phyloP scores from a whole-genome alignment of 1,140 invertebrate genomes.

The Laodelphax striatellus region DNA sequence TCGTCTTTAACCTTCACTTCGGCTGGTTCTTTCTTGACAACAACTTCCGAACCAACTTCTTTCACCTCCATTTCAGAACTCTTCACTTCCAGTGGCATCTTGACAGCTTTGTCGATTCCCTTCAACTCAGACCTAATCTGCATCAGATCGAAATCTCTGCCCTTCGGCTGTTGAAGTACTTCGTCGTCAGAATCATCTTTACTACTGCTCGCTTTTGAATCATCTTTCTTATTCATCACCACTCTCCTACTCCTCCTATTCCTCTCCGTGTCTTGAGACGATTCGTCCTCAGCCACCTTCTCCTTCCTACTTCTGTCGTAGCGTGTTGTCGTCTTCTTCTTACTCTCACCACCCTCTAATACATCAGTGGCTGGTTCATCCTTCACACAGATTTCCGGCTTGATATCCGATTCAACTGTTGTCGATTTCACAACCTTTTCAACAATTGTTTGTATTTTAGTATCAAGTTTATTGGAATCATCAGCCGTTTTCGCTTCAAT shows the following conservation, averaged over 20 bases:
- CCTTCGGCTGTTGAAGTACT: slow-evolving; percentile 34
- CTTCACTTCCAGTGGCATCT: slow-evolving; percentile 20
- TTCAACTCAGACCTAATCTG: slow-evolving; percentile 74
- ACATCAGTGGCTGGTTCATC: no score
- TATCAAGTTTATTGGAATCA: not conserved
- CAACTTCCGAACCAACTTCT: slow-evolving; percentile 8
- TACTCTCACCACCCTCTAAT: no score
- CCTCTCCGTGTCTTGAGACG: slow-evolving; percentile 2
- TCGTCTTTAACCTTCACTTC: slow-evolving; percentile 11
- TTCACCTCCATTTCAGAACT: not conserved
- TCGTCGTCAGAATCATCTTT: slow-evolving; percentile 8
- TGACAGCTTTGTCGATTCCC: slow-evolving; percentile 53
- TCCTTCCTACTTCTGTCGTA: slow-evolving; percentile 1
- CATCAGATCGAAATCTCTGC: slow-evolving; percentile 67
- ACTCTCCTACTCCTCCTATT: slow-evolving; percentile 6
- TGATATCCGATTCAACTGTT: not conserved
- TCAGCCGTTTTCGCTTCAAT: not conserved
- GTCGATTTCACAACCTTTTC: not conserved
- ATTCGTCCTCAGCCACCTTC: not conserved
- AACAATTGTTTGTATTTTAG: not conserved
- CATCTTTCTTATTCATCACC: slow-evolving; percentile 9
- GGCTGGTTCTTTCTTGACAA: slow-evolving; percentile 7
- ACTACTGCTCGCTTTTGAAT: not conserved
- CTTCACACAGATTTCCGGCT: no score
- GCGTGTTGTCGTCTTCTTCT: no score